Evolutionary conservation across 2,113 vertebrate species (phyloP), one percentile per base, ranked within the genome.

Genomic region (Tenebrosternarchus preto): DNA sequence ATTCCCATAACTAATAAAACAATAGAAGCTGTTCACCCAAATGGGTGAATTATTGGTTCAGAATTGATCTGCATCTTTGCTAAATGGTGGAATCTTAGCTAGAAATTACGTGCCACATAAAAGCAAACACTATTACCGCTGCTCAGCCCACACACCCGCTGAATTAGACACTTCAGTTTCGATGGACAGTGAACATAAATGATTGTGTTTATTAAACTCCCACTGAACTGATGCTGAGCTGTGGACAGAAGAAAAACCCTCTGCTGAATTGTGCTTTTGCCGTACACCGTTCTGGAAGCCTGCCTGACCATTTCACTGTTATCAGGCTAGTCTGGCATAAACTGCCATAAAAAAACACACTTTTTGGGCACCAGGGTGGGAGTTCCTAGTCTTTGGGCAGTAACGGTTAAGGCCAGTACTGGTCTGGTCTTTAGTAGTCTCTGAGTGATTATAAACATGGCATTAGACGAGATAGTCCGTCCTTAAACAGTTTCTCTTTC

Each of bases 1-100:
- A 83, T 66, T 77, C 59, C 11, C 20, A 66, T 33, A 33, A 71
- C 77, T 71, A 56, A 53, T 76, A 66, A 80, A 80, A 83, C 73
- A 66, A 55, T 36, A 68, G 76, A 9, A 57, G 53, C 53, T n/a
- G n/a, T 69, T 70, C 43, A 72, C 66, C 36, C 73, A 76, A 43
- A 59, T 50, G 3, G 31, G 61, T 76, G 59, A 72, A 76, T 76
- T 39, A 80, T 57, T 59, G 50, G 67, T 43, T 4, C 11, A 7
- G 1, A 76, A 73, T 60, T 50, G 33, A 83, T 76, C 46, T 76
- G 66, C 33, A 64, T 83, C 33, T 4, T 20, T 27, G 16, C 27
- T 57, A n/a, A 75, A 17, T 74, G 39, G 66, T 25, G 20, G 46
- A 57, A 17, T 77, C 78, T 55, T 50, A 22, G 25, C 67, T 55